Evolutionary conservation across 2,888 invertebrate genomes (phyloP).

Genomic region (Alloscopus bannaensis): DNA sequence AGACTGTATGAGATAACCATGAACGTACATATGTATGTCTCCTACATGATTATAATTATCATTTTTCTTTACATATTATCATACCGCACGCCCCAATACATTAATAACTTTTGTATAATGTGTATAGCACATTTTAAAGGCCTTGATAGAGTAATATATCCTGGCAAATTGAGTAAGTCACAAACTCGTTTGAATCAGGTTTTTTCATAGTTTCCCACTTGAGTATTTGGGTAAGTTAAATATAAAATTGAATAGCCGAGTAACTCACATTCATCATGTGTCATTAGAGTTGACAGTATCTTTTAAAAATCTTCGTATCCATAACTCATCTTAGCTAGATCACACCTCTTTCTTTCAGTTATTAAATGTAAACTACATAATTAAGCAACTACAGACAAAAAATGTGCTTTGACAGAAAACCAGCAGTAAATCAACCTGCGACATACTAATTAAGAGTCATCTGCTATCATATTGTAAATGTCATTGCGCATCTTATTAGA

Average conservation of each 20-base stretch:
- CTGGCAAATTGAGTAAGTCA: neutral
- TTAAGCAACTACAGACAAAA: no score
- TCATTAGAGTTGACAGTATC: conserved; percentile 23
- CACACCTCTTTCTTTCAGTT: no score
- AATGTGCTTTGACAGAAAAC: no score
- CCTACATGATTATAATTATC: no score
- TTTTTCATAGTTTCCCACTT: conserved; percentile 30
- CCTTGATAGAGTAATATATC: neutral
- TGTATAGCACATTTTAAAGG: neutral
- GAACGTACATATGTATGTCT: no score
- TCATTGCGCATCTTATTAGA: no score
- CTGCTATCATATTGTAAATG: no score
- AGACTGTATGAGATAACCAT: no score
- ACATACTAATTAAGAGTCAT: no score
- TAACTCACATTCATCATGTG: conserved; percentile 21
- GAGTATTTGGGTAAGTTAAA: neutral
- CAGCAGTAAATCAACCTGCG: no score
- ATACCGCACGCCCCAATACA: neutral
- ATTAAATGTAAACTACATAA: no score
- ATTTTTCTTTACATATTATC: neutral
- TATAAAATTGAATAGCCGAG: neutral
- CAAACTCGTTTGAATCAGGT: conserved; percentile 12
- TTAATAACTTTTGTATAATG: neutral
- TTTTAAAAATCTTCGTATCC: neutral
- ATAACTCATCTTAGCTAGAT: neutral